These are phyloP conservation scores for Archips crataeganus DNA, from an alignment of 2,888 invertebrate species.

Conservation along the genomic window DNA sequence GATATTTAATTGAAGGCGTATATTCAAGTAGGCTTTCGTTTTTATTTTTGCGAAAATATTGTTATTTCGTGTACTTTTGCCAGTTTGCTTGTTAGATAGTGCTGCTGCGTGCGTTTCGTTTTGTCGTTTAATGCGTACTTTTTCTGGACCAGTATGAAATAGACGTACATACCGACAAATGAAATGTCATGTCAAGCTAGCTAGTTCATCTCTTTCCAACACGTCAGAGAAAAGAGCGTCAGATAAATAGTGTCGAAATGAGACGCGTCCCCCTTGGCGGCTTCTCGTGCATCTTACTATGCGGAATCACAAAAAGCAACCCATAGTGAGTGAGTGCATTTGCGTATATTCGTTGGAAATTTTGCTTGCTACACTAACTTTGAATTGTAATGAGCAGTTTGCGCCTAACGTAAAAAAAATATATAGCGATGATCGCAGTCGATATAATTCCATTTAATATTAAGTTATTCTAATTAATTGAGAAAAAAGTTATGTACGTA, in stretches of 20 bases:
- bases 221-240: too few species aligned
- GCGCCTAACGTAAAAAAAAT: background rate
- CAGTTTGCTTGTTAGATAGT: background rate
- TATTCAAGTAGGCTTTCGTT: background rate
- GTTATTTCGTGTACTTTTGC: background rate
- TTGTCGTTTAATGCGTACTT: background rate
- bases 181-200: too few species aligned
- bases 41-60: background rate
- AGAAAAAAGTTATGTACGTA: background rate
- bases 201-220: too few species aligned
- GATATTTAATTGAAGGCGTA: background rate
- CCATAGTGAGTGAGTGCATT: too few species aligned
- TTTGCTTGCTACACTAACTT: background rate
- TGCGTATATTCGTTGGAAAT: background rate
- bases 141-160: background rate
- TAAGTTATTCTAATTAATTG: background rate
- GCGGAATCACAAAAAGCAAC: background rate
- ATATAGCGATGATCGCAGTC: background rate
- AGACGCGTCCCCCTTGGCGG: too few species aligned
- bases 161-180: too few species aligned
- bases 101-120: background rate
- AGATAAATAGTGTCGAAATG: too few species aligned
- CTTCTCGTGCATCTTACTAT: too few species aligned
- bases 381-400: background rate
- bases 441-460: slow-evolving; percentile 3